Percentiles rank a stretch among this genome's conserved stretches.
Conservation (phyloP, 2,888 invertebrate species). For the Nomada goodeniana region DNA sequence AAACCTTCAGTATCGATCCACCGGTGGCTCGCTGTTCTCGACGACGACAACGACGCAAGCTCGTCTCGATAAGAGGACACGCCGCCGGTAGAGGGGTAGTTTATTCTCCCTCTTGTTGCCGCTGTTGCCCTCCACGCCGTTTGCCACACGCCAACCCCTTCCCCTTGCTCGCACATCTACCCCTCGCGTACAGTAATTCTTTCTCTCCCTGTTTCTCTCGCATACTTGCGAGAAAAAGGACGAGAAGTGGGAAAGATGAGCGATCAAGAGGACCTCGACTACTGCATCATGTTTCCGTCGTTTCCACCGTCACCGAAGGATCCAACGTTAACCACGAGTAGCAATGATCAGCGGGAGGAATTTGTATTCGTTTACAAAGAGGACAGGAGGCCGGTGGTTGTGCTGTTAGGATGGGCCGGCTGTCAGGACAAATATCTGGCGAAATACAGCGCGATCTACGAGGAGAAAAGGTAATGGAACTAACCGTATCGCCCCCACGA, state of each 20-base stretch:
- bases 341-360: slow-evolving; percentile 82
- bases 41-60: slow-evolving; percentile 54
- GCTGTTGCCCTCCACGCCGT: slow-evolving; percentile 1
- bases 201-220: slow-evolving; percentile 38
- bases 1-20: slow-evolving; percentile 58
- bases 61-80: slow-evolving; percentile 45
- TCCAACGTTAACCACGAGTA: slow-evolving; percentile 53
- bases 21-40: slow-evolving; percentile 28
- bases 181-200: slow-evolving; percentile 5
- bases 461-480: slow-evolving; percentile 88
- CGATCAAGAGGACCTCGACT: slow-evolving; percentile 86
- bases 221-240: slow-evolving; percentile 57
- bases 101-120: slow-evolving; percentile 34
- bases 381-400: slow-evolving; percentile 88
- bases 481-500: background rate
- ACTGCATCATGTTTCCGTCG: slow-evolving; percentile 88
- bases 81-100: slow-evolving; percentile 47
- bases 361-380: slow-evolving; percentile 87
- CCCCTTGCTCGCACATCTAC: background rate
- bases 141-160: background rate
- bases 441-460: slow-evolving; percentile 92
- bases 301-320: slow-evolving; percentile 82
- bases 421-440: slow-evolving; percentile 91
- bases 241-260: slow-evolving; percentile 68
- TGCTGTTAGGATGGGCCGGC: slow-evolving; percentile 92